A percentile compares a stretch with the other conserved stretches of the same genome.
Conservation (phyloP, 2,888 invertebrate genomes). For the Caradrina clavipalpis region DNA sequence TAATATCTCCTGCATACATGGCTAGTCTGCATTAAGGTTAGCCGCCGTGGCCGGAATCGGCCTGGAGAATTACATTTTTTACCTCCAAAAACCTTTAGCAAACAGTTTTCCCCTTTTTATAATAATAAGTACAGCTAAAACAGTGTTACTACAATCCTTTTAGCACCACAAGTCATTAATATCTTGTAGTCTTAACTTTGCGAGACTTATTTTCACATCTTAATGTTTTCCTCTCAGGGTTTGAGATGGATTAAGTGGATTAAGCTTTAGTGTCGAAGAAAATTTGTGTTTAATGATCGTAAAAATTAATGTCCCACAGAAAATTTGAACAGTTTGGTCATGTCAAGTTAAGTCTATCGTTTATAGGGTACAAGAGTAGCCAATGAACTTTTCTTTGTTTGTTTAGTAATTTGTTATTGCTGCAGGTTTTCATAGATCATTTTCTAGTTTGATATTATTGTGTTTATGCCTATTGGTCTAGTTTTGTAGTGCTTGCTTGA, state of each 20-base stretch:
- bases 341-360: not conserved
- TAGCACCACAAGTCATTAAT: slow-evolving; percentile 18
- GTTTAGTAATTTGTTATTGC: too few relatives aligned
- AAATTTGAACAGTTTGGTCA: slow-evolving; percentile 17
- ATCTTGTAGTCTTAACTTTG: slow-evolving; percentile 12
- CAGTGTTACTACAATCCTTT: not conserved
- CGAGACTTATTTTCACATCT: slow-evolving; percentile 3
- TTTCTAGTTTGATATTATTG: too few relatives aligned
- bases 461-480: too few relatives aligned
- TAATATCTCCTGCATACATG: too few relatives aligned
- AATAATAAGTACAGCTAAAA: not conserved
- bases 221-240: slow-evolving; percentile 8
- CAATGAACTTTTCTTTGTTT: too few relatives aligned
- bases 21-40: too few relatives aligned
- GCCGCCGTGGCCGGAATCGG: too few relatives aligned
- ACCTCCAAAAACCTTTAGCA: too few relatives aligned
- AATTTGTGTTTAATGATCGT: slow-evolving; percentile 26
- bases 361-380: not conserved
- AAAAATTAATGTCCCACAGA: slow-evolving; percentile 7
- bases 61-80: too few relatives aligned
- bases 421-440: too few relatives aligned
- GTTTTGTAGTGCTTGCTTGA: too few relatives aligned
- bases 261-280: slow-evolving; percentile 6
- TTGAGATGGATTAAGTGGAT: slow-evolving; percentile 25
- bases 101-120: too few relatives aligned